Percentiles rank a stretch among this genome's conserved stretches.
Conservation (phyloP, 2,113 vertebrate species). For the Lepidothrix coronata region DNA sequence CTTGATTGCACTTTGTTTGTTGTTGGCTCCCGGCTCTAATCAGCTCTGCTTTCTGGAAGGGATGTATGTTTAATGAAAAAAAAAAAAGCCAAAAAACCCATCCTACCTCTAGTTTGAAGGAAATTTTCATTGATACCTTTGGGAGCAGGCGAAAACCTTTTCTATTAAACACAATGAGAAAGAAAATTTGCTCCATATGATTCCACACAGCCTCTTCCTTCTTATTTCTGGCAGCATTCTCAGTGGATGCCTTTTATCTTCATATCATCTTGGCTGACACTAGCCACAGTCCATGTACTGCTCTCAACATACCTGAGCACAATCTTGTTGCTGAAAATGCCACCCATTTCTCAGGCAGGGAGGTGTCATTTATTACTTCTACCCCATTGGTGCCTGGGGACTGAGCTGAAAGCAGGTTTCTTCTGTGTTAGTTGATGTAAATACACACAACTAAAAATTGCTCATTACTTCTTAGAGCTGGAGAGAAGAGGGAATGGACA, state of each 20-base stretch:
- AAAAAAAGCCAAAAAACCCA: not conserved
- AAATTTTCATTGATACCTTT: conserved; percentile 22
- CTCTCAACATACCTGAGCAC: not conserved
- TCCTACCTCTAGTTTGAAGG: not conserved
- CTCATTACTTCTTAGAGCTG: not conserved
- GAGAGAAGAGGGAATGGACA: not conserved
- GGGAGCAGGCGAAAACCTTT: conserved; percentile 23
- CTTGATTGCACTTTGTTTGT: not conserved
- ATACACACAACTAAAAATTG: not conserved
- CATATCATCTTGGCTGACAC: not conserved
- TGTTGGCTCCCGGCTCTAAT: not conserved
- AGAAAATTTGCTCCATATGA: conserved; percentile 45
- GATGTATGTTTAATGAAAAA: not conserved
- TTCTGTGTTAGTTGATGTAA: not conserved
- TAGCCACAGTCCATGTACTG: not conserved
- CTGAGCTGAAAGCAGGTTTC: not conserved
- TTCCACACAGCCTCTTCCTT: conserved; percentile 16
- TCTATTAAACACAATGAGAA: conserved; percentile 25
- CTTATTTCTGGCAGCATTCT: conserved; percentile 43
- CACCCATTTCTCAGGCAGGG: not conserved
- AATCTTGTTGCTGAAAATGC: not conserved
- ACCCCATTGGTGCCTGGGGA: not conserved
- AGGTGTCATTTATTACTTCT: not conserved
- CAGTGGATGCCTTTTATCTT: conserved; percentile 8
- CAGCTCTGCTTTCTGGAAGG: conserved; percentile 4